Evolutionary conservation across 2,888 invertebrate species (phyloP), one percentile per base, ranked within the genome.

Genomic region (Uloborus plumipes): DNA sequence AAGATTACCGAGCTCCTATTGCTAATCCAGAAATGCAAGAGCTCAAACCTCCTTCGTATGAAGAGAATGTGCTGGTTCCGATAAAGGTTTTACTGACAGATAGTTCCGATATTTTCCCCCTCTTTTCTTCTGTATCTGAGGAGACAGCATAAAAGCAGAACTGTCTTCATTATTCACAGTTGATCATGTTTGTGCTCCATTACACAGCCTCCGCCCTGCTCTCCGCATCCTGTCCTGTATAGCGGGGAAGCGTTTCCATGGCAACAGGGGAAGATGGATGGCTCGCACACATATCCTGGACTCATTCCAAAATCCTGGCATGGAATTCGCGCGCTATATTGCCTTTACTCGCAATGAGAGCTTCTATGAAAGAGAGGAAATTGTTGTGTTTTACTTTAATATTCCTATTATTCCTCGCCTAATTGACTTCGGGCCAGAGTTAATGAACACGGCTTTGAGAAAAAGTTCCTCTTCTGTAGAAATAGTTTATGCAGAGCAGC

Each of bases 151-250:
- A 58, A 50, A 72, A 73, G 55, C 73, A 64, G 53, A 73, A 55
- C 64, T 55, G 74, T 74, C 74, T 74, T 74, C 74, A 66, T 74
- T 74, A 66, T 66, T 66, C 74, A 74, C 65, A 74, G 74, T 74
- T 74, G 65, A 74, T 73, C 73, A 73, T 66, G 66, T 65, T 50
- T 58, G 47, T 58, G 73, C 64, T 73, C 73, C 73, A 73, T 73
- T 73, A 73, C 73, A 73, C 73, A n/a, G 50, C 58, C 55, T 15
- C 55, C n/a, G n/a, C 20, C 16, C 22, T 50, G 49, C 49, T 49
- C 15, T 50, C 61, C 71, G 61, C 59, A 50, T 62, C 50, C 47
- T 26, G 49, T 50, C 62, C 39, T 39, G 39, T 39, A 39, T 39
- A 39, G 7, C 39, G 39, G 39, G n/a, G 39, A 39, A 39, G 39